Evolutionary conservation across 2,888 invertebrate genomes (phyloP).

Genomic region (Norana najaformis): DNA sequence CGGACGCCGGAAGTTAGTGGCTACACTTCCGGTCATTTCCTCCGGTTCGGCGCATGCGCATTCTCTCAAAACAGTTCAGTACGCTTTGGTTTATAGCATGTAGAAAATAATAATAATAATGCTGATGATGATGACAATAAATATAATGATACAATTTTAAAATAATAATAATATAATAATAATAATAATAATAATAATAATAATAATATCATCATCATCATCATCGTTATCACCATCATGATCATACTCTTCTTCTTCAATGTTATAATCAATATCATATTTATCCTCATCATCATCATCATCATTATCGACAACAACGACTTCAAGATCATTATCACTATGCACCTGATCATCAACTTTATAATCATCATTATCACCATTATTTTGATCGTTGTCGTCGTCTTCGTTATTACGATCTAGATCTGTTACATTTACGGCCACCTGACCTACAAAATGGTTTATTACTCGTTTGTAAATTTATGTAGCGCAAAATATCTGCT

Average conservation of each 20-base stretch:
- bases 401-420: neutral
- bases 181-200: no score
- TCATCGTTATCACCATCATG: neutral
- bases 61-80: neutral
- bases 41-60: constrained; percentile 9
- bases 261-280: neutral
- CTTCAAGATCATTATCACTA: neutral
- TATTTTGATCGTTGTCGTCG: no score
- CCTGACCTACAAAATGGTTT: neutral
- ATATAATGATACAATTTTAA: no score
- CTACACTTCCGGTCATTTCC: neutral
- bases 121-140: no score
- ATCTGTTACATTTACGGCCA: neutral
- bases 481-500: no score
- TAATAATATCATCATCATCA: neutral
- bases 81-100: neutral
- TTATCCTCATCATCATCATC: neutral
- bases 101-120: neutral
- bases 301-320: neutral
- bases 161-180: no score
- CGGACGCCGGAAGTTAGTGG: neutral
- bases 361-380: no score
- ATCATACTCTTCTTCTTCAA: neutral
- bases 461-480: neutral
- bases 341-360: neutral